phyloP scores from a whole-genome alignment of 2,113 vertebrate species.

The Hassar affinis region DNA sequence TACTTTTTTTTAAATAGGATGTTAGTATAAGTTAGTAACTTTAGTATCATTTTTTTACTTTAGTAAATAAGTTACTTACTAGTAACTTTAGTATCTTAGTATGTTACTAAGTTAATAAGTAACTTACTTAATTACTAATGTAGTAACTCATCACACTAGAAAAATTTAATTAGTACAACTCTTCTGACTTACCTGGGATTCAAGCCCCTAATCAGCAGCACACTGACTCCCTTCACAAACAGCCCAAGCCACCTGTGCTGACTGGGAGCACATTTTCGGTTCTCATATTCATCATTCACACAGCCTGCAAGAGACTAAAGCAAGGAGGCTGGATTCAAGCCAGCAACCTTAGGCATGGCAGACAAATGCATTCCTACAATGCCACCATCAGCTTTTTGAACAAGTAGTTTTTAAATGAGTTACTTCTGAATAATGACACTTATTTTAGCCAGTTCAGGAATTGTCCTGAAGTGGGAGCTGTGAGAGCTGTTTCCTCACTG shows the following conservation, averaged over 20 bases:
- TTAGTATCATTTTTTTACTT: too few relatives aligned
- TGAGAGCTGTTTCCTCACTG: fast-evolving
- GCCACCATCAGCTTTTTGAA: background rate
- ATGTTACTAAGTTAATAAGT: too few relatives aligned
- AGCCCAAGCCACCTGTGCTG: background rate
- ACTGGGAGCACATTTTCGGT: background rate
- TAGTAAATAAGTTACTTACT: too few relatives aligned
- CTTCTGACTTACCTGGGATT: background rate
- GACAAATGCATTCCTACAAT: background rate
- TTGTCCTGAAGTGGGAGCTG: background rate
- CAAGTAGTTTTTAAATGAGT: background rate
- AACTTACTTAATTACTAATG: too few relatives aligned
- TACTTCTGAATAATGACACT: background rate
- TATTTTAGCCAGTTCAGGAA: background rate
- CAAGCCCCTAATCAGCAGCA: too few relatives aligned
- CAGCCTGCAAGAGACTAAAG: background rate
- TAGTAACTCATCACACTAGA: too few relatives aligned
- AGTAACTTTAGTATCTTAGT: too few relatives aligned
- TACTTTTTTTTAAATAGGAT: too few relatives aligned
- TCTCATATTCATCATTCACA: background rate
- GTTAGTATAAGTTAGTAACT: too few relatives aligned
- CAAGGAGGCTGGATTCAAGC: background rate
- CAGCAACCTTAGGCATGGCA: background rate
- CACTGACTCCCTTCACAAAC: background rate
- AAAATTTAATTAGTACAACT: too few relatives aligned